Evolutionary conservation across 1,140 invertebrate genomes (phyloP).

Genomic region (Cherax quadricarinatus): DNA sequence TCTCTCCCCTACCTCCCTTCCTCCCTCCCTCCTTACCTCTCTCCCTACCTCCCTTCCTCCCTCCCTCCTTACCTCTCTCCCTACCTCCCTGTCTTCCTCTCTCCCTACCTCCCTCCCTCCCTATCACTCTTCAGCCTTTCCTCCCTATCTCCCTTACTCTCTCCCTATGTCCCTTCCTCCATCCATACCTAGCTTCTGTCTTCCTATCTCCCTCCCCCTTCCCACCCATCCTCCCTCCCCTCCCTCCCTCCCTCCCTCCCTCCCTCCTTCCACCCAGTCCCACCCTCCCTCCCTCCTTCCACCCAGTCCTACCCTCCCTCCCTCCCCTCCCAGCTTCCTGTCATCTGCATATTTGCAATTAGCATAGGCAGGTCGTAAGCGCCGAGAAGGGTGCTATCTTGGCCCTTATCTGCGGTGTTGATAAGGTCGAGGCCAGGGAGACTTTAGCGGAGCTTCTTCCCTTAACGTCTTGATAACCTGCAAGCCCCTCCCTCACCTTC

Average conservation of each 20-base stretch:
- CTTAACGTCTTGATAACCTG: constrained; percentile 65
- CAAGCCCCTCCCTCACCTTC: constrained; percentile 44
- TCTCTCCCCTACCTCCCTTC: no score
- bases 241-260: neutral
- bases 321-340: constrained; percentile 50
- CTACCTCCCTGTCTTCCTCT: neutral
- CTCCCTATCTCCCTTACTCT: neutral
- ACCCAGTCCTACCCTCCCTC: neutral
- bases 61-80: neutral
- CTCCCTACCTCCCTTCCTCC: no score
- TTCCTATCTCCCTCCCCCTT: neutral
- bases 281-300: neutral
- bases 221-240: neutral
- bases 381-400: constrained; percentile 25
- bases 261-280: neutral
- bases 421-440: constrained; percentile 1
- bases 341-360: constrained; percentile 70
- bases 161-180: neutral
- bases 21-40: no score
- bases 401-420: constrained; percentile 39
- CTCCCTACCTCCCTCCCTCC: neutral
- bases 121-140: neutral
- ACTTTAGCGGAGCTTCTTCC: no score
- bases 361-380: constrained; percentile 66
- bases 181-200: neutral